Percentiles rank a stretch among this genome's conserved stretches.
Evolutionary conservation across 2,888 invertebrate genomes (phyloP).

Genomic region (Steinernema hermaphroditum): DNA sequence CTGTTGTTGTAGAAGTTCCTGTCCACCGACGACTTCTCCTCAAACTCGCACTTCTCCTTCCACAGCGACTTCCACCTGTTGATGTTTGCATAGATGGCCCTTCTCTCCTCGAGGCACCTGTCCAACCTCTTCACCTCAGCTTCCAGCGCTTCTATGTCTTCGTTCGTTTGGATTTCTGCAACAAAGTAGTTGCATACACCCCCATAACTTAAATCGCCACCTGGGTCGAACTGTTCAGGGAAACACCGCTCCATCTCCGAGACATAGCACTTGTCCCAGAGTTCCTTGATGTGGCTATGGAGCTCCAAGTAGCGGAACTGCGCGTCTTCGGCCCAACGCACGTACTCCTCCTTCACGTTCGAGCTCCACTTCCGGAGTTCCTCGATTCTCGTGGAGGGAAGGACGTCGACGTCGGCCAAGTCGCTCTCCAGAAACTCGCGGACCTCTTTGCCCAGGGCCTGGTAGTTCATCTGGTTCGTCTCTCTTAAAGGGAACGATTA

Average conservation of each 20-base stretch:
- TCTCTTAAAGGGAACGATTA: conserved; percentile 4
- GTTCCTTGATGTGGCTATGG: conserved; percentile 5
- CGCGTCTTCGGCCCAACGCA: conserved; percentile 19
- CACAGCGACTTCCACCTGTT: conserved; percentile 7
- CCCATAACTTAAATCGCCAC: not conserved
- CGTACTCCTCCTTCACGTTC: conserved; percentile 13
- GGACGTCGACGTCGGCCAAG: conserved; percentile 4
- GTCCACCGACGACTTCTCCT: not conserved
- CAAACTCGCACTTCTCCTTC: conserved; percentile 11
- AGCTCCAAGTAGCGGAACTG: conserved; percentile 23
- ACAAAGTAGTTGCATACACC: not conserved
- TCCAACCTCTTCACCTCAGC: conserved; percentile 3
- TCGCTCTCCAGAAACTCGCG: conserved; percentile 12
- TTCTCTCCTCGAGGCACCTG: not conserved
- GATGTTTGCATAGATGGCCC: not conserved
- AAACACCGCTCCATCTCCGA: conserved; percentile 18
- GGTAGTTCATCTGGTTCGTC: conserved; percentile 5
- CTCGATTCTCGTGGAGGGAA: not conserved
- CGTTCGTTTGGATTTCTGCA: conserved; percentile 14
- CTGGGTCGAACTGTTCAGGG: conserved; percentile 13
- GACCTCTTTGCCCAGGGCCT: conserved; percentile 6
- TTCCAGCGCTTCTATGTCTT: not conserved
- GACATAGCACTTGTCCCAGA: conserved; percentile 21
- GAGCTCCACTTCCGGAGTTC: not conserved
- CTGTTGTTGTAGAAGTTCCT: conserved; percentile 23